Evolutionary conservation across 2,888 invertebrate species (phyloP).

Genomic region (Bellardia bayeri): DNA sequence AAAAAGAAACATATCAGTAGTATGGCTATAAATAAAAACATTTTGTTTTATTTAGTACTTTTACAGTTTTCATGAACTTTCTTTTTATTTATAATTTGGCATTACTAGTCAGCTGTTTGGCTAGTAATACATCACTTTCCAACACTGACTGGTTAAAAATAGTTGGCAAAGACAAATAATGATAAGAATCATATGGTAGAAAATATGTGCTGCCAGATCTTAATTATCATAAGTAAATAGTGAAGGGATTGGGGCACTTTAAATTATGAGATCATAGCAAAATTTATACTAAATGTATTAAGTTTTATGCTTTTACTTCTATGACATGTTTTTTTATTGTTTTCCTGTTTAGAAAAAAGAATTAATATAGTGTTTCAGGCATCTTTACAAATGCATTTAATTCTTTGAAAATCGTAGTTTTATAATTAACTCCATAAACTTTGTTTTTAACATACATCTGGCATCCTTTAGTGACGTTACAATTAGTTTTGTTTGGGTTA

Average conservation of each 20-base stretch:
- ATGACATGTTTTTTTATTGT: too few species aligned
- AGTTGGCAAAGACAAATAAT: not conserved
- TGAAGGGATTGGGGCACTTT: too few species aligned
- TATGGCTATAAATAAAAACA: constrained; percentile 77
- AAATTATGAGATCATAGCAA: not conserved
- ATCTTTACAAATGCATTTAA: too few species aligned
- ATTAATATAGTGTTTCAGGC: too few species aligned
- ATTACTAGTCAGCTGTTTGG: constrained; percentile 3
- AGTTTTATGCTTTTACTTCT: too few species aligned
- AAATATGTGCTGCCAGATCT: too few species aligned
- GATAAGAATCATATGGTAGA: not conserved
- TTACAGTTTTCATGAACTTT: not conserved
- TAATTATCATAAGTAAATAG: too few species aligned
- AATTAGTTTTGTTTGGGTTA: constrained; percentile 44
- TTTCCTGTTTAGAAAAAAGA: too few species aligned
- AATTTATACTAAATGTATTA: not conserved
- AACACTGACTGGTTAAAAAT: not conserved
- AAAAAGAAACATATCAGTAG: constrained; percentile 75
- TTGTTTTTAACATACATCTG: constrained; percentile 18
- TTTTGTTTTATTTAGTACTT: constrained; percentile 34
- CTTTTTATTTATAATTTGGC: not conserved
- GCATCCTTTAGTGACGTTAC: constrained; percentile 33
- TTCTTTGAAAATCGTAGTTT: too few species aligned
- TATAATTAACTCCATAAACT: too few species aligned
- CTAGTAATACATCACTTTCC: not conserved